phyloP scores from a whole-genome alignment of 1,140 invertebrate genomes.

The Drosophila santomea region DNA sequence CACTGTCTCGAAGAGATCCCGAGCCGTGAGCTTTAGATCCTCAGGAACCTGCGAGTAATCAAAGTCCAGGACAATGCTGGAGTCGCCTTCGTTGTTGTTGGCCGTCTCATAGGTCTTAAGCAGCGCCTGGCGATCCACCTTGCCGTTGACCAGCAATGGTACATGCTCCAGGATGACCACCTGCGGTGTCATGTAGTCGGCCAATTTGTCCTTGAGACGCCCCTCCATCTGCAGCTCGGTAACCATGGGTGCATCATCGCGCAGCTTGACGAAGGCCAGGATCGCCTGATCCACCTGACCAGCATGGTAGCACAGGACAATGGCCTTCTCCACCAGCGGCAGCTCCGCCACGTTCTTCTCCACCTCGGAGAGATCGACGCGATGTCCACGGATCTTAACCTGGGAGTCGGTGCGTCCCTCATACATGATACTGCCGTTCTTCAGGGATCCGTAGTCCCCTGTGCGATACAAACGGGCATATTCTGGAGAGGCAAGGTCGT shows the following conservation, averaged over 20 bases:
- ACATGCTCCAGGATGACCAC: slow-evolving; percentile 90
- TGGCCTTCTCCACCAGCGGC: slow-evolving; percentile 84
- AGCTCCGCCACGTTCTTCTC: slow-evolving; percentile 87
- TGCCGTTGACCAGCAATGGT: slow-evolving; percentile 93
- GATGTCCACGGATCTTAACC: slow-evolving; percentile 93
- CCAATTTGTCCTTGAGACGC: slow-evolving; percentile 87
- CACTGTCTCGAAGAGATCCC: slow-evolving; percentile 90
- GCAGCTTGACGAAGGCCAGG: slow-evolving; percentile 89
- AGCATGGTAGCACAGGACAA: slow-evolving; percentile 92
- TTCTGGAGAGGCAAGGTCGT: slow-evolving; percentile 83
- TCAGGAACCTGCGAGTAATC: slow-evolving; percentile 88
- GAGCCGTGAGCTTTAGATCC: slow-evolving; percentile 87
- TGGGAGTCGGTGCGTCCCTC: slow-evolving; percentile 94
- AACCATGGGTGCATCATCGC: slow-evolving; percentile 85
- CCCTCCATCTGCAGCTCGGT: slow-evolving; percentile 88
- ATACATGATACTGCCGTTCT: slow-evolving; percentile 90
- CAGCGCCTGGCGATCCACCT: slow-evolving; percentile 92
- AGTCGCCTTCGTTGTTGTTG: slow-evolving; percentile 86
- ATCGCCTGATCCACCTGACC: slow-evolving; percentile 90
- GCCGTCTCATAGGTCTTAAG: slow-evolving; percentile 90
- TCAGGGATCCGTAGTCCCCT: slow-evolving; percentile 92
- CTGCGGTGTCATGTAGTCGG: slow-evolving; percentile 92
- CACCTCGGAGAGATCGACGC: slow-evolving; percentile 93
- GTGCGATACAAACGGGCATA: slow-evolving; percentile 90
- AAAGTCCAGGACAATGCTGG: slow-evolving; percentile 84